These are phyloP conservation scores for Drosophila jambulina DNA, from an alignment of 1,140 invertebrate genomes.

Conservation along the genomic window DNA sequence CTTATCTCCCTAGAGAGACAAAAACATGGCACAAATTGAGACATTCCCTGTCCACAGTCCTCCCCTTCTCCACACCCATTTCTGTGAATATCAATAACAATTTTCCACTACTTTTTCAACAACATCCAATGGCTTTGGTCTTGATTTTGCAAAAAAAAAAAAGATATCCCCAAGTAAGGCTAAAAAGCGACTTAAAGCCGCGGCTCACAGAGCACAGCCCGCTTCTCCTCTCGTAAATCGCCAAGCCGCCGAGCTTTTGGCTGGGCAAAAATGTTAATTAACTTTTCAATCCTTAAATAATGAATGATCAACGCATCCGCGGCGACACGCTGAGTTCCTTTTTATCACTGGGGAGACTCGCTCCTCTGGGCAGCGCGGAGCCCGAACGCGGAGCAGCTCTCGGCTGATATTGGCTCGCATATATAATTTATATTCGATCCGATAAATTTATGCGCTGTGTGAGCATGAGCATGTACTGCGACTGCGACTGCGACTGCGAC, in stretches of 20 bases:
- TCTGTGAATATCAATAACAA: constrained; percentile 62
- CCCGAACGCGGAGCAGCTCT: constrained; percentile 23
- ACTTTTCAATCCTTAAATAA: constrained; percentile 85
- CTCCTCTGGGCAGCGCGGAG: constrained; percentile 1
- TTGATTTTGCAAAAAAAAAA: constrained; percentile 48
- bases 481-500: constrained; percentile 36
- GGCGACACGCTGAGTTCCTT: constrained; percentile 85
- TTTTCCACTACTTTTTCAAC: constrained; percentile 72
- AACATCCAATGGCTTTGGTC: constrained; percentile 21
- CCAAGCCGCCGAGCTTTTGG: constrained; percentile 46
- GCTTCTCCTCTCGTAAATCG: constrained; percentile 73
- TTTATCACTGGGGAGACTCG: constrained; percentile 75
- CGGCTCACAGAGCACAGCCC: constrained; percentile 30
- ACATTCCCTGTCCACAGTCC: constrained; percentile 36
- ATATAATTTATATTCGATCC: constrained; percentile 83
- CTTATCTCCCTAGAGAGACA: background rate
- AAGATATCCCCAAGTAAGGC: constrained; percentile 21
- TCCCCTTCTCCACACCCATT: constrained; percentile 6
- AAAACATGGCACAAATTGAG: constrained; percentile 51
- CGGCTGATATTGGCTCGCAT: constrained; percentile 78
- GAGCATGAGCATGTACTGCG: constrained; percentile 66
- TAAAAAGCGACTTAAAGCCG: constrained; percentile 49
- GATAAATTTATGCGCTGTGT: constrained; percentile 81
- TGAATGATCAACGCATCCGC: constrained; percentile 85
- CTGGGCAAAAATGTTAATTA: constrained; percentile 85